Base-by-base conservation (phyloP, 2,797 vertebrate genomes). In the Pseudomugil gertrudae region DNA sequence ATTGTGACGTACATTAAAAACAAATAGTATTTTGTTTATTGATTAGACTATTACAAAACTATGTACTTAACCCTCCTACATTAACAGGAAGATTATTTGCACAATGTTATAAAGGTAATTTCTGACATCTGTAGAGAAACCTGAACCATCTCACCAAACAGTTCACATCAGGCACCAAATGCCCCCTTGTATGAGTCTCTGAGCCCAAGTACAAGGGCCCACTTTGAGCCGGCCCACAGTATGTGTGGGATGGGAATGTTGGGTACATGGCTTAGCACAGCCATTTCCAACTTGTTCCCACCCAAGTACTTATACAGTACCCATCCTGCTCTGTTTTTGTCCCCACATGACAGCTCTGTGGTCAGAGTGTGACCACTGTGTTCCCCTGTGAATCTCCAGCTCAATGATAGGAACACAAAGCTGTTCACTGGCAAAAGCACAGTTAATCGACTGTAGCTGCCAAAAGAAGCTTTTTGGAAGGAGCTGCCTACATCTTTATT, bases 191-290 rank as follows among this genome's bases (percentile, higher is more conserved):
- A 69, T 59, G 63, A 63, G 48, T 72, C 60, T 70, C 71, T 81
- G 30, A 79, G 61, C 75, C 64, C 36, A 21, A 78, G 58, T 21
- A 90, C 83, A 88, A 89, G 84, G 79, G 54, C 73, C 82, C 74
- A 74, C 84, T 87, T 80, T 79, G 54, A 83, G 69, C 69, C 66
- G 35, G 60, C 66, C 76, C 79, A 72, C 84, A 72, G 61, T 32
- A 30, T 78, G 81, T 78, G 88, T 88, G 84, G 89, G 89, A 78
- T 80, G 79, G 89, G 88, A 91, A 89, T 90, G 87, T 79, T 15
- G 69, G 70, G 66, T 47, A 59, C 51, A n/a, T 27, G 71, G 74
- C 79, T 75, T 67, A 61, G 72, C 73, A 66, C 66, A 63, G 62
- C 57, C 40, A 21, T 64, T 76, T 61, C 74, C 52, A 65, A 71